Evolutionary conservation across 2,888 invertebrate genomes (phyloP), one percentile per base, ranked within the genome.

Genomic region (Linnaemya tessellans): DNA sequence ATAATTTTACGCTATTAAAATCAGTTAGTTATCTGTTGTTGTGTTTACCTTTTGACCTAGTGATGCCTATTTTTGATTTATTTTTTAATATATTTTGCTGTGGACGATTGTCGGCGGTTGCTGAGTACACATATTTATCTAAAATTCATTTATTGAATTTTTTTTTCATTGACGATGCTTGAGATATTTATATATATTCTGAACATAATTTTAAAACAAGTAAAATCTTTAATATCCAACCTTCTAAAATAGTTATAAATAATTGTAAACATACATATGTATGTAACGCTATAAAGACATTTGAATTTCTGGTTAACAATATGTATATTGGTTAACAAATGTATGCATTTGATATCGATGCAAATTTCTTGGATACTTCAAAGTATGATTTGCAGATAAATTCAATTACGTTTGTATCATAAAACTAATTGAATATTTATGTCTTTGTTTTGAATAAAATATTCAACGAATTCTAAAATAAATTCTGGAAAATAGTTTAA

Each of bases 21-120:
- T 15, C 13, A 58, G 38, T 41, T 3, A 41, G 41, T 41, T 41
- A 41, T 11, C 3, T 41, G 11, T 38, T 41, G 41, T 41, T 3
- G 38, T 58, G 41, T 58, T 38, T 56, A 18, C 11, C n/a, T 41
- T 9, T 41, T 83, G 71, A 64, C 77, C 65, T 67, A 68, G 58
- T 78, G 73, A 67, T 71, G 74, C 64, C 46, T 22, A n/a, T 51
- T 9, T 51, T 38, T 73, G 30, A 15, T 77, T 75, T 51, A 15
- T 20, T 41, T 22, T 60, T 43, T 4, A 9, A 10, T 38, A 15
- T 38, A 20, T 56, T 35, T 60, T 68, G 2, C 15, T 79, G 13
- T n/a, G 60, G 22, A 38, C 22, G 20, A 35, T 60, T 65, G 7
- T 11, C 13, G 30, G 30, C 13, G 30, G 30, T 35, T 56, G 13